phyloP scores from a whole-genome alignment of 2,888 invertebrate genomes.

The Drosophila algonquin region DNA sequence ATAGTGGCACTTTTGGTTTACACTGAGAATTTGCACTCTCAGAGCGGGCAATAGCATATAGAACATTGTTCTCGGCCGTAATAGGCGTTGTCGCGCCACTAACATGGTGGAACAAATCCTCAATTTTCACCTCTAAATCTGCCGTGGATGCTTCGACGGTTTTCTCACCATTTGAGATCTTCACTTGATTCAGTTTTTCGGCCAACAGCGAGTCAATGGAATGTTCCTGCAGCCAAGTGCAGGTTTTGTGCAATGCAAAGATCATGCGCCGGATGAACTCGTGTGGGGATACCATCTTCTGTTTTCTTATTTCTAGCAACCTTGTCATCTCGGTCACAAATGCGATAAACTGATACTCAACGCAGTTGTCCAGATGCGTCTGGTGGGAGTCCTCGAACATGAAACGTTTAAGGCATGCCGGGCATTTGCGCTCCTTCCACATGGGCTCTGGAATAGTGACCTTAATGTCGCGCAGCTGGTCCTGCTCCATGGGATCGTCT shows the following conservation, averaged over 20 bases:
- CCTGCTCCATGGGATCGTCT: slow-evolving; percentile 82
- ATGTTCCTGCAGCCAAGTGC: slow-evolving; percentile 81
- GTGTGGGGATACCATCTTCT: slow-evolving; percentile 82
- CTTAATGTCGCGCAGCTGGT: slow-evolving; percentile 81
- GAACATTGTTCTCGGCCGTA: slow-evolving; percentile 73
- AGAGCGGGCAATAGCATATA: slow-evolving; percentile 79
- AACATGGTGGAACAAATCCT: slow-evolving; percentile 6
- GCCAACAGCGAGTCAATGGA: slow-evolving; percentile 80
- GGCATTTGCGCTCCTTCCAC: slow-evolving; percentile 83
- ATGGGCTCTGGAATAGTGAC: slow-evolving; percentile 82
- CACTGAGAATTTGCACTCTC: slow-evolving; percentile 70
- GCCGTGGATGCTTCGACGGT: slow-evolving; percentile 15
- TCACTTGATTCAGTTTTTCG: slow-evolving; percentile 68
- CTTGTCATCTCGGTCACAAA: slow-evolving; percentile 81
- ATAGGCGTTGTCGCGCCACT: slow-evolving; percentile 70
- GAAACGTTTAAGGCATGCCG: slow-evolving; percentile 81
- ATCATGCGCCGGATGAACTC: slow-evolving; percentile 84
- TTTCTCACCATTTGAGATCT: slow-evolving; percentile 49
- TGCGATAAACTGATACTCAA: slow-evolving; percentile 81
- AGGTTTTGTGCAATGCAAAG: slow-evolving; percentile 82
- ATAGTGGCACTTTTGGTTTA: slow-evolving; percentile 8
- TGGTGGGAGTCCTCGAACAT: slow-evolving; percentile 83
- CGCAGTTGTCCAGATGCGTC: slow-evolving; percentile 81
- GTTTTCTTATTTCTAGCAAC: slow-evolving; percentile 77
- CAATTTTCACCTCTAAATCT: slow-evolving; percentile 19